Base-by-base conservation (phyloP, 2,113 vertebrate species). In the Tretioscincus oriximinensis region DNA sequence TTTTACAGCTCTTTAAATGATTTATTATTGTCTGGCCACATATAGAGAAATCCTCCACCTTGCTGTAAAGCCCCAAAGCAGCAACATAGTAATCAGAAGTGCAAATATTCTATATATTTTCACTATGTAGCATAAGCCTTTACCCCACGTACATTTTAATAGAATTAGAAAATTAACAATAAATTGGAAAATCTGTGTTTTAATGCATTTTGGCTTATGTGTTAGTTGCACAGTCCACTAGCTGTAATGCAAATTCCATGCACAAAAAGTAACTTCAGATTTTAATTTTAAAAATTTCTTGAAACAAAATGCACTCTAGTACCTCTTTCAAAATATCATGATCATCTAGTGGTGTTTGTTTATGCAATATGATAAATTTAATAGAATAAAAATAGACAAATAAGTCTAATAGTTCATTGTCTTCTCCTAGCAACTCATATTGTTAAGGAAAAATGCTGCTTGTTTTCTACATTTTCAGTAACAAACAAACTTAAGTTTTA, bases 401-500 rank as follows among this genome's bases (percentile, higher is more conserved):
- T 49, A 79, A 80, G 28, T 49, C 29, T 64, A 26, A 65, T 80
- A 20, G 58, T 68, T 29, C n/a, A 64, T 51, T 86, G 4, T 71
- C 81, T 72, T 78, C 28, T 84, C 16, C 24, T 54, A 47, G 1
- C n/a, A 65, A 69, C 31, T 83, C 3, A 35, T 10, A 77, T 9
- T 9, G 77, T 86, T 87, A 88, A 79, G 84, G 87, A 84, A 85
- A 85, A 89, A 74, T 77, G 31, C 76, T 82, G 79, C 76, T 78
- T 64, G 41, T 67, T 73, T 61, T 81, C 28, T 77, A 47, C 26
- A 79, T 35, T 1, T 80, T 78, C 86, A 84, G 35, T 81, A 84
- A 84, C 69, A 85, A 66, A 89, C 90, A 91, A 80, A 84, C 88
- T 88, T 72, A 80, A 90, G 80, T 76, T 69, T 18, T 76, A 10